Evolutionary conservation across 2,797 vertebrate genomes (phyloP), one percentile per base, ranked within the genome.

Genomic region (Helarctos malayanus): DNA sequence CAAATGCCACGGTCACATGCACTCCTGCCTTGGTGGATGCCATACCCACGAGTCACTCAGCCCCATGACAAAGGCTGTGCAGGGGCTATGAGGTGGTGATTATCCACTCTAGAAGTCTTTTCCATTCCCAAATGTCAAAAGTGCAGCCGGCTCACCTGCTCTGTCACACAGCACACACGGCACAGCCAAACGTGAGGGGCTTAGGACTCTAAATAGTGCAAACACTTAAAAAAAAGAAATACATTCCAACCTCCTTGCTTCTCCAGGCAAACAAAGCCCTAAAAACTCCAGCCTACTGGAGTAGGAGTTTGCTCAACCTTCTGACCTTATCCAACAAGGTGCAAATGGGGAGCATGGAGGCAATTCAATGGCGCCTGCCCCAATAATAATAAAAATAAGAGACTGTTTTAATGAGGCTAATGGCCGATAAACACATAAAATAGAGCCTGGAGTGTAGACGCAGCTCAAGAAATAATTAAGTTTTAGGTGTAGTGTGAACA

Each of bases 121-220:
- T 96, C 63, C 16, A 8, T 56, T 82, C 93, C 47, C 79, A 16
- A 75, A 80, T 1, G 54, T n/a, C 1, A 5, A 78, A 82, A 71
- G 78, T 49, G 47, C 95, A 96, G 91, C 93, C 73, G 83, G n/a
- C 95, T 41, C 0, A 41, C 25, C 84, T 82, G 52, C 75, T 88
- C 54, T 71, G 81, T 54, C 94, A 97, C 73, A 94, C 3, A 89
- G 94, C 73, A 88, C 80, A 94, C 5, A 86, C 15, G 96, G 92
- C 94, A 95, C 69, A 1, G 0, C 88, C 96, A 93, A 95, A n/a
- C 8, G 21, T 5, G 35, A 73, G 93, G 83, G 54, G 86, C 54
- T 89, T 95, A 86, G 91, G 92, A 96, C 95, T 97, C 97, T 85
- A 92, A 91, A 93, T 93, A 96, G 95, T 95, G 96, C 96, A 97